These are phyloP conservation scores for Diaprepes abbreviatus DNA, from an alignment of 2,888 invertebrate species.

Conservation along the genomic window DNA sequence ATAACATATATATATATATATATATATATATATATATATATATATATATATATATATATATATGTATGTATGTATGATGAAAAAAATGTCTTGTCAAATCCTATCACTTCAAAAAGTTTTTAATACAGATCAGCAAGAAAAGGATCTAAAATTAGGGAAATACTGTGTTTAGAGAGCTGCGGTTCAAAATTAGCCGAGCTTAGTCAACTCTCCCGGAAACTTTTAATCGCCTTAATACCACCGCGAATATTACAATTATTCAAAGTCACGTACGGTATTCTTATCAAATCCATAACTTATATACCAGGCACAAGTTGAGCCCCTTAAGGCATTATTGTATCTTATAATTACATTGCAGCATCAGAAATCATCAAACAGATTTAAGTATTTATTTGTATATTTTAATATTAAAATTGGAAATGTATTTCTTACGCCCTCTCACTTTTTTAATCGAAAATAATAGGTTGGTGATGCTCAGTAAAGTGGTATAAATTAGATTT, in stretches of 20 bases:
- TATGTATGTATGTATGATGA: too few relatives aligned
- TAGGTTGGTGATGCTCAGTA: too few relatives aligned
- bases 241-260: slow-evolving; percentile 50
- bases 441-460: too few relatives aligned
- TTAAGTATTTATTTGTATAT: slow-evolving; percentile 41
- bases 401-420: slow-evolving; percentile 26
- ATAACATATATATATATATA: too few relatives aligned
- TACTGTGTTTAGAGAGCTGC: slow-evolving; percentile 24
- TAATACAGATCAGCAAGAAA: too few relatives aligned
- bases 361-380: slow-evolving; percentile 49
- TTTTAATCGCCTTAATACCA: slow-evolving; percentile 51
- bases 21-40: too few relatives aligned
- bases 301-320: slow-evolving; percentile 46
- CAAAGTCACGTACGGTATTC: slow-evolving; percentile 51
- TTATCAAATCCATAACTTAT: slow-evolving; percentile 53
- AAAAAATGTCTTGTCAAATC: too few relatives aligned
- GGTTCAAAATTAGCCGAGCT: slow-evolving; percentile 44
- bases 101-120: too few relatives aligned
- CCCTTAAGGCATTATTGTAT: slow-evolving; percentile 49
- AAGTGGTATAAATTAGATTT: too few relatives aligned
- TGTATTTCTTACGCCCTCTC: background rate
- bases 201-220: slow-evolving; percentile 45
- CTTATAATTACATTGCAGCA: slow-evolving; percentile 50
- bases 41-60: too few relatives aligned
- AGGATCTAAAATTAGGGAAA: slow-evolving; percentile 19